phyloP scores from a whole-genome alignment of 1,140 invertebrate species.

The Brachionus rotundiformis region DNA sequence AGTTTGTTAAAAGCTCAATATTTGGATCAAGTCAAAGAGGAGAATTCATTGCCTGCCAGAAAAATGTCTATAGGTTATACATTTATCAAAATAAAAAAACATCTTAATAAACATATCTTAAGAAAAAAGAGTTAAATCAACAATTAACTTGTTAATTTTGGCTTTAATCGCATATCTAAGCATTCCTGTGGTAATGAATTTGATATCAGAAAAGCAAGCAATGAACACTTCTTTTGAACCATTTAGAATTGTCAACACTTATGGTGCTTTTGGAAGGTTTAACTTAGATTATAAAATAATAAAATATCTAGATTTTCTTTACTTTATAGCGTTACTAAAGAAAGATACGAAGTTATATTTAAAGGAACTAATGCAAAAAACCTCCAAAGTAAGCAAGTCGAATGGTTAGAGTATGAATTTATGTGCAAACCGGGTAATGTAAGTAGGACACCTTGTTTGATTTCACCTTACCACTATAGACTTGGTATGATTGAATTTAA shows the following conservation, averaged over 20 bases:
- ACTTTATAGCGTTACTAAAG: slow-evolving; percentile 61
- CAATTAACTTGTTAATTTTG: slow-evolving; percentile 59
- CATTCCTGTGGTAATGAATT: slow-evolving; percentile 64
- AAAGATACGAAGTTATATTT: slow-evolving; percentile 64
- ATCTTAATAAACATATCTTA: not conserved
- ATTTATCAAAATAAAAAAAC: not conserved
- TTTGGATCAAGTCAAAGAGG: slow-evolving; percentile 47
- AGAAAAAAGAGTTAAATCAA: not conserved
- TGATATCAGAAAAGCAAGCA: slow-evolving; percentile 62
- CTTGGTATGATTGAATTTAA: slow-evolving; percentile 58
- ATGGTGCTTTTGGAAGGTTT: slow-evolving; percentile 66
- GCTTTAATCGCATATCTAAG: slow-evolving; percentile 63
- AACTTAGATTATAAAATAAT: not conserved
- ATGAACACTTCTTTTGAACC: slow-evolving; percentile 67
- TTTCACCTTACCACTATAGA: slow-evolving; percentile 66
- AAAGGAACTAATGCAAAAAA: slow-evolving; percentile 60
- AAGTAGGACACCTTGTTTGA: slow-evolving; percentile 61
- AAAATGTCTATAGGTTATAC: not conserved
- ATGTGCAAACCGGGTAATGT: slow-evolving; percentile 65
- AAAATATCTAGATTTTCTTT: slow-evolving; percentile 33
- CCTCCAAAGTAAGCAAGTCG: slow-evolving; percentile 53
- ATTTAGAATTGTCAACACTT: slow-evolving; percentile 65
- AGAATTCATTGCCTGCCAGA: not conserved
- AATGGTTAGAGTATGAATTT: slow-evolving; percentile 66
- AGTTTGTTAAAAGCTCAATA: slow-evolving; percentile 55